Conservation (phyloP, 2,888 invertebrate species). For the Busseola fusca region DNA sequence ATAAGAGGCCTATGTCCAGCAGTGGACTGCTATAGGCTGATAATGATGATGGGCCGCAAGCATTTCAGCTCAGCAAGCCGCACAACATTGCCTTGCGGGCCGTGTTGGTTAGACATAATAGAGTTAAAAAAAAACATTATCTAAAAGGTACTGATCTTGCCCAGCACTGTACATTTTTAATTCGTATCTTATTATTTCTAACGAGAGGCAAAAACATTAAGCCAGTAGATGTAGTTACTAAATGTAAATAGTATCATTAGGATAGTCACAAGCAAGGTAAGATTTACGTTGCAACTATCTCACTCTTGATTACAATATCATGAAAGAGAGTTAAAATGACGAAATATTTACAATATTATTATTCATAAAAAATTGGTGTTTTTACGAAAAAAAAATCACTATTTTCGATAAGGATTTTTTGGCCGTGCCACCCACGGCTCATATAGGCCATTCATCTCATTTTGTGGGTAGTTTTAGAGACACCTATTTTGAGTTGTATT, state of each 20-base stretch:
- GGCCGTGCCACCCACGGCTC: constrained; percentile 6
- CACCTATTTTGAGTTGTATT: not conserved
- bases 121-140: too few species aligned
- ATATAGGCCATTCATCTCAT: constrained; percentile 40
- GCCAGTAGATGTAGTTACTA: constrained; percentile 43
- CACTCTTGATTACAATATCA: constrained; percentile 61
- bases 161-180: constrained; percentile 34
- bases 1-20: too few species aligned
- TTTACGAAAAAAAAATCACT: constrained; percentile 35
- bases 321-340: constrained; percentile 51
- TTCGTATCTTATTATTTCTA: constrained; percentile 36
- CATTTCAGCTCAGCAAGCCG: too few species aligned
- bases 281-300: constrained; percentile 60
- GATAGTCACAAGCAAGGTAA: constrained; percentile 60
- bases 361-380: constrained; percentile 58
- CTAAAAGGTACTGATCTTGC: too few species aligned
- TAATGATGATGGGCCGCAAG: too few species aligned
- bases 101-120: too few species aligned
- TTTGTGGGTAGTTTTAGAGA: constrained; percentile 6
- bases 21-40: too few species aligned
- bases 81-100: too few species aligned
- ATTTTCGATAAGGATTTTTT: constrained; percentile 21
- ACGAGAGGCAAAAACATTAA: constrained; percentile 55
- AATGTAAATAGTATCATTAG: constrained; percentile 50
- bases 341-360: constrained; percentile 62